Base-by-base conservation (phyloP, 2,113 vertebrate genomes). In the Excalfactoria chinensis region DNA sequence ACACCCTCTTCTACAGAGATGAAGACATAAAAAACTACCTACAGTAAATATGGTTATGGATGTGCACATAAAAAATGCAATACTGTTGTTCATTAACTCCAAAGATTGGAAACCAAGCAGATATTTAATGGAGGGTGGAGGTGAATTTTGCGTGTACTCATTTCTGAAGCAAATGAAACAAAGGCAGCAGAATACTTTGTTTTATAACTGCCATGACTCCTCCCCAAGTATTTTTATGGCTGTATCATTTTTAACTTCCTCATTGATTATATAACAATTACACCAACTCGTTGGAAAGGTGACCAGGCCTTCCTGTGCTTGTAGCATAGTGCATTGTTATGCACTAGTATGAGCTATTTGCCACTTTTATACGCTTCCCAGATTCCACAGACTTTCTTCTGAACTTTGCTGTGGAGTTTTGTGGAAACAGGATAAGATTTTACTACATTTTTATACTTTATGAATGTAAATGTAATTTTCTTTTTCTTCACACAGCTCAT, bases 31-130 rank as follows among this genome's bases (percentile, higher is more conserved):
- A 92, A 78, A 37, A 59, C 86, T 75, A 84, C 40, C 21, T 84
- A n/a, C n/a, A 70, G 32, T 87, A 92, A 94, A 90, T 86, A 92
- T 69, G 93, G 20, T 43, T 78, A 90, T 64, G 34, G 35, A 78
- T 78, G 19, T 32, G 87, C 86, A 82, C 55, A 90, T 92, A 90
- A 94, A 94, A 94, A 96, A 70, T 89, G 37, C 37, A 79, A 22
- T 87, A 82, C 32, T 85, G 60, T 89, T 94, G 63, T 51, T 90
- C 74, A 94, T 95, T 92, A 93, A 84, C 82, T 96, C 68, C 62
- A n/a, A 55, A 75, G 67, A 90, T 11, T 87, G 71, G 81, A 85
- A 37, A 79, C 59, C 63, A 90, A 94, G 53, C 15, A 84, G 41
- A 32, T 73, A 19, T 85, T 94, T 90, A 87, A 95, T 76, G 82